Percentiles rank a stretch among this genome's conserved stretches.
phyloP scores from a whole-genome alignment of 2,888 invertebrate genomes.

The Dolomedes plantarius region DNA sequence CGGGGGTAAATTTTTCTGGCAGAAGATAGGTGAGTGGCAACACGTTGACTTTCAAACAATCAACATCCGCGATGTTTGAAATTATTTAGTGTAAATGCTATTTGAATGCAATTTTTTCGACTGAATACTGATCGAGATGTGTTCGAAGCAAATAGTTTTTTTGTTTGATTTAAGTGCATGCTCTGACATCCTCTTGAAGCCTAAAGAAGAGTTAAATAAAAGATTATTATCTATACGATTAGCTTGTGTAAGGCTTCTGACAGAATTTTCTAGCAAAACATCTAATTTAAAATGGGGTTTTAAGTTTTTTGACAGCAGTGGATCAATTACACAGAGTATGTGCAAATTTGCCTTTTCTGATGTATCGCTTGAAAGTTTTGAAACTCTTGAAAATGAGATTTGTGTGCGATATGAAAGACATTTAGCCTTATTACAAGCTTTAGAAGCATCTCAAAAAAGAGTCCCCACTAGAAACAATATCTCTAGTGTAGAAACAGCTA shows the following conservation, averaged over 20 bases:
- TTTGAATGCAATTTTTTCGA: no score
- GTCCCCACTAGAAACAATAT: not conserved
- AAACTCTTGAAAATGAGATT: constrained; percentile 65
- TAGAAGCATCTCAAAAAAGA: constrained; percentile 10
- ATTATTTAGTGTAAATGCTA: no score
- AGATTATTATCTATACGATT: constrained; percentile 48
- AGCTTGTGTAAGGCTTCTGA: constrained; percentile 48
- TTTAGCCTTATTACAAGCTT: constrained; percentile 35
- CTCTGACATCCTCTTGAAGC: not conserved
- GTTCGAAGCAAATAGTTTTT: constrained; percentile 49
- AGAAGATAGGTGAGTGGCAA: no score
- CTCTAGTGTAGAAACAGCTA: not conserved
- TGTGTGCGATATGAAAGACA: constrained; percentile 42
- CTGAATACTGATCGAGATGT: constrained; percentile 4
- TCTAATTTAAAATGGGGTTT: constrained; percentile 54
- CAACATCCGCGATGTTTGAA: no score
- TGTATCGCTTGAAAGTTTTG: constrained; percentile 50
- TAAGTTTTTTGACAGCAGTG: constrained; percentile 57
- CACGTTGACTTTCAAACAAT: no score
- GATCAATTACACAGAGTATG: constrained; percentile 45
- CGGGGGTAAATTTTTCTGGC: no score
- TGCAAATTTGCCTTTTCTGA: constrained; percentile 29
- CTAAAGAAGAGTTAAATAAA: constrained; percentile 20
- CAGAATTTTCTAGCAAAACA: constrained; percentile 21
- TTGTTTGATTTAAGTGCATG: constrained; percentile 61